A percentile compares a stretch with the other conserved stretches of the same genome.
Conservation (phyloP, 92 coral and sea anemone genomes). For the Siderastrea radians region DNA sequence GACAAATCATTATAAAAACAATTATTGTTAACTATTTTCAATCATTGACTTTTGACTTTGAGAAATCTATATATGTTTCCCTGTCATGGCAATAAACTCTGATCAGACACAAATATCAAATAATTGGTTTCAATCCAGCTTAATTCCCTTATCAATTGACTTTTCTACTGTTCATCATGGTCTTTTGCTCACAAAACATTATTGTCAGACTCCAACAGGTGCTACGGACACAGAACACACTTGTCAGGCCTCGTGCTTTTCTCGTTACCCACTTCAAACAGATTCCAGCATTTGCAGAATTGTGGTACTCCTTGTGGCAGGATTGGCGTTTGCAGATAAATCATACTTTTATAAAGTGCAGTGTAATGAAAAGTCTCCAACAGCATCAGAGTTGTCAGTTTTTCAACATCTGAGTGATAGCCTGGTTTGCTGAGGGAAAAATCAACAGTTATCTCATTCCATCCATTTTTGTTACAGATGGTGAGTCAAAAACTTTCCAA, state of each 20-base stretch:
- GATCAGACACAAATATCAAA: too few species aligned
- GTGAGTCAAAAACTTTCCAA: too few species aligned
- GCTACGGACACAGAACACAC: neutral
- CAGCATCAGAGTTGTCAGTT: neutral
- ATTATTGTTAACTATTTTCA: too few species aligned
- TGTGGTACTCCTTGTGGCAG: neutral
- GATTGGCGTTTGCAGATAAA: neutral
- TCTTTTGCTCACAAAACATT: neutral
- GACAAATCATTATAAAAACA: too few species aligned
- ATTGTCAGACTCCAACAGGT: neutral
- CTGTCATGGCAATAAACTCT: too few species aligned
- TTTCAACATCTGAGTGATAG: conserved; percentile 12
- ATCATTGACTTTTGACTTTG: too few species aligned
- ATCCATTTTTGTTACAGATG: too few species aligned
- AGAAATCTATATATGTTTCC: too few species aligned
- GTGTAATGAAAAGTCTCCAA: neutral
- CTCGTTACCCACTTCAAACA: neutral
- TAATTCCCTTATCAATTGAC: too few species aligned
- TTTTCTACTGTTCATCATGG: neutral
- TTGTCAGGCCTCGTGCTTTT: neutral
- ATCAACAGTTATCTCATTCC: conserved; percentile 3
- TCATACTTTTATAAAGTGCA: neutral
- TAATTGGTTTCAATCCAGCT: too few species aligned
- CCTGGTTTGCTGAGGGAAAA: conserved; percentile 25
- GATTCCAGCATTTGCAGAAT: conserved; percentile 1